These are phyloP conservation scores for Pristionchus exspectatus DNA, from an alignment of 2,888 invertebrate genomes.

Conservation along the genomic window DNA sequence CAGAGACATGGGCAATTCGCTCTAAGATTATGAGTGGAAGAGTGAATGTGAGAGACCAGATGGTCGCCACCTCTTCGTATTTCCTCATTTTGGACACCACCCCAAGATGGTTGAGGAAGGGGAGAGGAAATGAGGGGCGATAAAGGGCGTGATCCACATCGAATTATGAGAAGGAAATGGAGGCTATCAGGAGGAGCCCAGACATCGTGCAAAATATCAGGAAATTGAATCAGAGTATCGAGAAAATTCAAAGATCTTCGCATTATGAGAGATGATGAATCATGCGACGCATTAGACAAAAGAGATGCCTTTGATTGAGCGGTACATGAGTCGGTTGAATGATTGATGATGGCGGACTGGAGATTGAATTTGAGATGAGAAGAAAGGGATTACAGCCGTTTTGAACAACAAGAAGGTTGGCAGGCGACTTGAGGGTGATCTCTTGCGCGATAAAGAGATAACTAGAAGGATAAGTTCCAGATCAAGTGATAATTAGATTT, in stretches of 20 bases:
- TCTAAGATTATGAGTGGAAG: constrained; percentile 7
- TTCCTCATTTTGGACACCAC: constrained; percentile 20
- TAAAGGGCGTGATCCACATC: background rate
- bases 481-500: background rate
- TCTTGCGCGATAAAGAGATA: background rate
- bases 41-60: constrained; percentile 37
- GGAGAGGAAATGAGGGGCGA: constrained; percentile 3
- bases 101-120: background rate
- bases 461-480: background rate
- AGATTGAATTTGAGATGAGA: constrained; percentile 18
- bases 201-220: background rate
- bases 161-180: background rate
- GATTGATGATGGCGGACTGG: constrained; percentile 4
- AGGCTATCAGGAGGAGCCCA: too few relatives aligned
- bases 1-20: background rate
- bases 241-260: background rate
- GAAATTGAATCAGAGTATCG: background rate
- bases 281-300: background rate
- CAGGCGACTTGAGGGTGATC: background rate
- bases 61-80: background rate
- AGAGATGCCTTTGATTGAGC: constrained; percentile 18
- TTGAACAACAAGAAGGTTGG: background rate
- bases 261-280: background rate
- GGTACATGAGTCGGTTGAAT: background rate
- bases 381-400: background rate